Percentiles rank a stretch among this genome's conserved stretches.
Conservation (phyloP, 2,888 invertebrate genomes). For the Drosophila yooni region DNA sequence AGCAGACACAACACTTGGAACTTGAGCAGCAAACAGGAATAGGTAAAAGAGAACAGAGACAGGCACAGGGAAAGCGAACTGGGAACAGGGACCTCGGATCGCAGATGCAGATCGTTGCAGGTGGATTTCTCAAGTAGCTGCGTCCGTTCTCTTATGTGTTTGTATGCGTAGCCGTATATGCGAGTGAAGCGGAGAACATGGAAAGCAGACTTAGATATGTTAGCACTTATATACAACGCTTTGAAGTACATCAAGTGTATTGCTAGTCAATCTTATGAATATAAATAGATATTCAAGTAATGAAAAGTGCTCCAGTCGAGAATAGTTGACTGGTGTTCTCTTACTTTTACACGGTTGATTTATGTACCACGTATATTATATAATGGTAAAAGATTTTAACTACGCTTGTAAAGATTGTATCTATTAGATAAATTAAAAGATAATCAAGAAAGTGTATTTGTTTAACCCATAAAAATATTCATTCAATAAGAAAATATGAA, state of each 20-base stretch:
- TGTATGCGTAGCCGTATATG: constrained; percentile 16
- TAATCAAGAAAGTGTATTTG: no score
- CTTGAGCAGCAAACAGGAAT: constrained; percentile 13
- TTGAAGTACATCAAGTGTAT: constrained; percentile 59
- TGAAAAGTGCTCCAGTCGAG: neutral
- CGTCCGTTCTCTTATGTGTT: constrained; percentile 64
- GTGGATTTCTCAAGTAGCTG: constrained; percentile 80
- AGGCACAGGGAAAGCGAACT: neutral
- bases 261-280: constrained; percentile 1
- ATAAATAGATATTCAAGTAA: neutral
- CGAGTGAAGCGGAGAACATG: constrained; percentile 11
- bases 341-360: neutral
- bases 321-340: neutral
- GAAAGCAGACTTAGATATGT: constrained; percentile 37
- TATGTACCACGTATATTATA: neutral
- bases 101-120: constrained; percentile 71
- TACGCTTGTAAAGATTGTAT: neutral
- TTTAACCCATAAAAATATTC: no score
- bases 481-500: no score
- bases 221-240: constrained; percentile 14
- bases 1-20: constrained; percentile 29
- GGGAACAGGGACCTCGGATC: constrained; percentile 39
- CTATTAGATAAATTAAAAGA: neutral
- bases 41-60: neutral
- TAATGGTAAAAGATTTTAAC: neutral